phyloP scores from a whole-genome alignment of 1,140 invertebrate genomes.

The Brachionus calyciflorus region DNA sequence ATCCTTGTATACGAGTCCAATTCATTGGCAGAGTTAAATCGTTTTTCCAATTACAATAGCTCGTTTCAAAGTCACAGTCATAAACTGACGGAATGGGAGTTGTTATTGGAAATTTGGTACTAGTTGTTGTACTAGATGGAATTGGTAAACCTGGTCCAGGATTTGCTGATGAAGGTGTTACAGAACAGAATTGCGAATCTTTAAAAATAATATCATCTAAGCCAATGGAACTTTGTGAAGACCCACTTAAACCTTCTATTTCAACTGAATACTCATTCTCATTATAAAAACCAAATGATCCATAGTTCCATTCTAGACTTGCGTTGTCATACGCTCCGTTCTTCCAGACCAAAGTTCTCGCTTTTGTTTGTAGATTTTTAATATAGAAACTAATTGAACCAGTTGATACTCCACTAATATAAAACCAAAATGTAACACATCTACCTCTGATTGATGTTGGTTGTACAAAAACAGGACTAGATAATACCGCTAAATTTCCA shows the following conservation, averaged over 20 bases:
- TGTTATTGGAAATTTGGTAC: not conserved
- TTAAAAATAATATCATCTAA: constrained; percentile 33
- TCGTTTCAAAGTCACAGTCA: constrained; percentile 56
- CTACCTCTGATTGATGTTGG: constrained; percentile 15
- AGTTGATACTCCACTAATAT: not conserved
- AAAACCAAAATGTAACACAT: constrained; percentile 42
- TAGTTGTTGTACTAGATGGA: not conserved
- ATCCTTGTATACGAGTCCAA: constrained; percentile 29
- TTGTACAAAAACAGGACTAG: not conserved
- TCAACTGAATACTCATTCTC: constrained; percentile 7
- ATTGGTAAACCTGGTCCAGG: constrained; percentile 18
- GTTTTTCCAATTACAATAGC: constrained; percentile 54
- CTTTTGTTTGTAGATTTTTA: constrained; percentile 5
- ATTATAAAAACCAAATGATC: constrained; percentile 36
- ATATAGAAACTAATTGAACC: constrained; percentile 1
- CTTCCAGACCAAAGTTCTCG: constrained; percentile 10
- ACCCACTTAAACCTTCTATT: constrained; percentile 9
- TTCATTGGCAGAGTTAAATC: constrained; percentile 49
- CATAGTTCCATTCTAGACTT: constrained; percentile 32
- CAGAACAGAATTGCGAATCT: constrained; percentile 21
- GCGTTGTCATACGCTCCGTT: not conserved
- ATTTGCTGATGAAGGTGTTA: constrained; percentile 1
- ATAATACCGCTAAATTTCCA: not conserved
- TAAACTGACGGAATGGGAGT: constrained; percentile 46
- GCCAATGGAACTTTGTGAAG: not conserved